Conservation (phyloP, 1,140 invertebrate genomes). For the Atopsyche davidsoni region DNA sequence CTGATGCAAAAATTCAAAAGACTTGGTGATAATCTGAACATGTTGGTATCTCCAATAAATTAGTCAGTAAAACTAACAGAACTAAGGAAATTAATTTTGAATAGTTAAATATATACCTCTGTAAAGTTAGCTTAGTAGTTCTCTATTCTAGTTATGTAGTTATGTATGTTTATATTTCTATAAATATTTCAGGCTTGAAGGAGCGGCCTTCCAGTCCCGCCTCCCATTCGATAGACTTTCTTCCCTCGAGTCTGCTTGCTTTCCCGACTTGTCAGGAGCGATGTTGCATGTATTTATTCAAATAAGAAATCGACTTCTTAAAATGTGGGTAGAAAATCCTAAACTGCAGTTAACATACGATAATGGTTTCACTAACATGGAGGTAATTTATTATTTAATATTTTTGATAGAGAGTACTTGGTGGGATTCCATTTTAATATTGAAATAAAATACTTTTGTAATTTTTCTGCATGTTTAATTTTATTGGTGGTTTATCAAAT, state of each 20-base stretch:
- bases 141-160: background rate
- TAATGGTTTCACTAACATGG: conserved; percentile 72
- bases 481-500: no score
- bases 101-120: conserved; percentile 5
- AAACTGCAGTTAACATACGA: conserved; percentile 86
- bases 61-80: no score
- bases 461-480: no score
- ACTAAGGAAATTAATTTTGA: conserved; percentile 2
- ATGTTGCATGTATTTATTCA: conserved; percentile 87
- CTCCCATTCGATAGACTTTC: conserved; percentile 94
- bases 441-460: no score
- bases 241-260: conserved; percentile 86
- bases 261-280: conserved; percentile 82
- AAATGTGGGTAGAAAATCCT: conserved; percentile 95
- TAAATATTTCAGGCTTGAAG: conserved; percentile 66
- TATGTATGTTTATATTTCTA: conserved; percentile 10
- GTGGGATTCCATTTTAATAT: no score
- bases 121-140: conserved; percentile 2
- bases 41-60: no score
- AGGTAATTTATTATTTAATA: conserved; percentile 43
- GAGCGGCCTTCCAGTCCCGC: conserved; percentile 87
- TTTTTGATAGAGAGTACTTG: no score
- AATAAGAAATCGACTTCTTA: conserved; percentile 88
- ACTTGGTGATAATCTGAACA: no score
- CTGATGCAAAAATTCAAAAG: no score